Percentiles rank a stretch among this genome's conserved stretches.
These are phyloP conservation scores for Uloborus plumipes DNA, from an alignment of 2,888 invertebrate genomes.

Conservation along the genomic window DNA sequence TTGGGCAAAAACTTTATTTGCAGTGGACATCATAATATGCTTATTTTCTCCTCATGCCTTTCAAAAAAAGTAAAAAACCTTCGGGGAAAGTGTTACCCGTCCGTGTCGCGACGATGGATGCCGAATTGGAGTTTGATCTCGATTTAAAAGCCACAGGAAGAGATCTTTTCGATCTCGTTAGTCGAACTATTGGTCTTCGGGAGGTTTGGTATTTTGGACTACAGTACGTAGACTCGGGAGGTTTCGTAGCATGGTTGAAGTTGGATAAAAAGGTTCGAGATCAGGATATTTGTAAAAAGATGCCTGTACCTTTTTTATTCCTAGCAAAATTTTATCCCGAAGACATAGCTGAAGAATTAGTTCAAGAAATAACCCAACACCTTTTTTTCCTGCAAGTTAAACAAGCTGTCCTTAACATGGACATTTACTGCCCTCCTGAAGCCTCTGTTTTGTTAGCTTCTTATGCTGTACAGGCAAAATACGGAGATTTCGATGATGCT, in stretches of 20 bases:
- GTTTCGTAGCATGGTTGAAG: conserved; percentile 92
- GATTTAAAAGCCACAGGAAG: conserved; percentile 95
- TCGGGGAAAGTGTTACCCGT: conserved; percentile 86
- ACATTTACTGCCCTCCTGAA: conserved; percentile 98
- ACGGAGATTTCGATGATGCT: conserved; percentile 93
- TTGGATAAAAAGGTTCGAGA: conserved; percentile 92
- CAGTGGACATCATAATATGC: no score
- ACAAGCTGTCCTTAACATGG: conserved; percentile 82
- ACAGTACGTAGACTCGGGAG: conserved; percentile 91
- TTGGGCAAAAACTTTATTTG: no score
- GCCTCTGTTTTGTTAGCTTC: conserved; percentile 96
- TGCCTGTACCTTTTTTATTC: conserved; percentile 87
- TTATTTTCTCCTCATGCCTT: conserved; percentile 51
- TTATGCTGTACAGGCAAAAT: conserved; percentile 98
- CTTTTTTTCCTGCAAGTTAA: conserved; percentile 96
- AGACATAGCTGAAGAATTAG: conserved; percentile 96
- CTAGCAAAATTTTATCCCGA: conserved; percentile 98
- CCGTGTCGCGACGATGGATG: conserved; percentile 96
- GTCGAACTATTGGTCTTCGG: conserved; percentile 93
- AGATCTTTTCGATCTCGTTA: conserved; percentile 96
- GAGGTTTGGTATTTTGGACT: conserved; percentile 98
- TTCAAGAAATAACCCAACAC: conserved; percentile 98
- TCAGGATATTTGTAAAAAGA: conserved; percentile 84
- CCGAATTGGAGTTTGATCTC: conserved; percentile 96
- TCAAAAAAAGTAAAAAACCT: conserved; percentile 68